Percentiles rank a stretch among this genome's conserved stretches.
phyloP scores from a whole-genome alignment of 2,113 vertebrate species.

The Ctenodactylus gundi region DNA sequence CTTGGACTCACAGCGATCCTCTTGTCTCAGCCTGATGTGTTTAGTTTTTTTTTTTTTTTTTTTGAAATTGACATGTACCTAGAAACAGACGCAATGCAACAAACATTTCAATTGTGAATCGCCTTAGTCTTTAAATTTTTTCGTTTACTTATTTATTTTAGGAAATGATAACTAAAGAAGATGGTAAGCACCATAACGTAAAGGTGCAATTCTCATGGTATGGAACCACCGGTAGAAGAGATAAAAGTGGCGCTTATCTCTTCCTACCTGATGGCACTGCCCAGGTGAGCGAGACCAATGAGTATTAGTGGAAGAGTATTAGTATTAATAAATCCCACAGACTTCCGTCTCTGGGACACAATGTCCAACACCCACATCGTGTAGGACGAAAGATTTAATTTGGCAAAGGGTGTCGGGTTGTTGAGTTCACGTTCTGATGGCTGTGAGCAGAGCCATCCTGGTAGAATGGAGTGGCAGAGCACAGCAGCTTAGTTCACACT shows the following conservation, averaged over 20 bases:
- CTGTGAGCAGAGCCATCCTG: too few relatives aligned
- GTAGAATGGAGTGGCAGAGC: too few relatives aligned
- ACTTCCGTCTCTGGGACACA: too few relatives aligned
- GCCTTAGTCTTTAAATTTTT: constrained; percentile 1
- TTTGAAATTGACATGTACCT: background rate
- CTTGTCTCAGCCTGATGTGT: background rate
- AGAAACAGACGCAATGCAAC: background rate
- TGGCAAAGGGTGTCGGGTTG: too few relatives aligned
- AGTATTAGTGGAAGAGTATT: background rate
- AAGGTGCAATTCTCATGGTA: constrained; percentile 93
- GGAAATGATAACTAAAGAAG: constrained; percentile 87
- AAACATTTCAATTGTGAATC: background rate
- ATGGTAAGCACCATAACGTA: constrained; percentile 83
- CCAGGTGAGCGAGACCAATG: constrained; percentile 84
- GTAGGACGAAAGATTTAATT: too few relatives aligned
- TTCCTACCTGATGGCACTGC: constrained; percentile 92
- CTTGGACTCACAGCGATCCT: background rate
- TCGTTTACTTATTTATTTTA: constrained; percentile 59
- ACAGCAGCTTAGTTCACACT: too few relatives aligned
- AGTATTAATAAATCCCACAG: too few relatives aligned
- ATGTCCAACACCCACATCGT: too few relatives aligned
- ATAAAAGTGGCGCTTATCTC: constrained; percentile 96
- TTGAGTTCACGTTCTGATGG: too few relatives aligned
- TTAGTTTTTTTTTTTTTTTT: too few relatives aligned
- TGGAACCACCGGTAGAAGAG: constrained; percentile 88